Base-by-base conservation (phyloP, 2,888 invertebrate species). In the Penaeus monodon region DNA sequence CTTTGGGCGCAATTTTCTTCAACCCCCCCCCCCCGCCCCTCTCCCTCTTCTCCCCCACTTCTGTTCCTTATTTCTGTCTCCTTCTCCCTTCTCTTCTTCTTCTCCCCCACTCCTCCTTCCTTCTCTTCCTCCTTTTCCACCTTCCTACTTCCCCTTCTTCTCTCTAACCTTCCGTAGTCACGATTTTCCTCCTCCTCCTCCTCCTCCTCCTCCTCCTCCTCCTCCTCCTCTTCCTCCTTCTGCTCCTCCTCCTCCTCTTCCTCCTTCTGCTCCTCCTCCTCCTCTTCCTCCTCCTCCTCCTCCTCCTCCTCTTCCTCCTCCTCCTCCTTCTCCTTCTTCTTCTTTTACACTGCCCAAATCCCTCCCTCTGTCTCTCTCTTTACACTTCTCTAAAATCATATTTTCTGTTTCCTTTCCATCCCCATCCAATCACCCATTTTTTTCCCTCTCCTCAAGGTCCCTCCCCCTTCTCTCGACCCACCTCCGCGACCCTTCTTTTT, bases 351-450 rank as follows among this genome's bases (percentile, higher is more conserved):
- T 74, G 27, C 27, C 38, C 20, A n/a, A 38, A n/a, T 38, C 74
- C 27, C 74, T 74, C 38, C 17, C 74, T 74, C 74, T 74, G 12
- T 74, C 74, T 38, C 38, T 74, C 38, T 74, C 74, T 74, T 29
- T 74, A 44, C 44, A 44, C 44, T 44, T 44, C 44, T 44, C 44
- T 8, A 10, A 44, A 44, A 44, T 44, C 10, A 44, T 44, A 44
- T 44, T 10, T 44, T 44, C 44, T 44, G 44, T 44, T 44, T 10
- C 44, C 44, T 44, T 38, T 44, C 44, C 10, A 44, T 44, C 38
- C 6, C 38, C 44, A 44, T 44, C 44, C 10, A 44, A 44, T 44
- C 44, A 44, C 1, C 44, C 44, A 44, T 10, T 44, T 44, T 6
- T 8, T 10, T 44, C 44, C 44, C 44, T 44, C 10, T 10, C 7